Evolutionary conservation across 2,797 vertebrate genomes (phyloP), one percentile per base, ranked within the genome.

Genomic region (Typhlichthys eigenmanni): DNA sequence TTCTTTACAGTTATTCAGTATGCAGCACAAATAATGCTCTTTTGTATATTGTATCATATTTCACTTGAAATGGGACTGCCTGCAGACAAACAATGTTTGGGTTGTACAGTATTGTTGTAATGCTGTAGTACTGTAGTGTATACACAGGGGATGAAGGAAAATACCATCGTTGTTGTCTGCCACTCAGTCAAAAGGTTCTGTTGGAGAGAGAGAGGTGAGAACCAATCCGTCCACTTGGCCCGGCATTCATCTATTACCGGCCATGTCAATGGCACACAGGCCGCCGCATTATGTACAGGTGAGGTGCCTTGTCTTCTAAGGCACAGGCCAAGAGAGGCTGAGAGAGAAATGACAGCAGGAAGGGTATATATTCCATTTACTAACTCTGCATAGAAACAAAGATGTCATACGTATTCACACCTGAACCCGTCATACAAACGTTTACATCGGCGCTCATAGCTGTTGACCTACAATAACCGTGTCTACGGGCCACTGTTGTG

Each of bases 261-360:
- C 53, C 64, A 69, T 1, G 52, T 34, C 66, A 70, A 64, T 66
- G 66, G 69, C 49, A 17, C 5, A 50, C 53, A 46, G 19, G 24
- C 24, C 3, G 24, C 24, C 24, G 24, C 24, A 4, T 24, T 24
- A 46, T 51, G 19, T 47, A 0, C 2, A 38, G 49, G 34, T 54
- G 29, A 12, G 4, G 12, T 55, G 58, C 55, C 69, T 16, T 32
- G 29, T 29, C 19, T 13, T 4, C n/a, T 17, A 24, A 54, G 52
- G 29, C 2, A 19, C 9, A 13, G 52, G n/a, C 24, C 24, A 24
- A 4, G 24, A 24, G 24, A 4, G 14, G 8, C 14, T 51, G 17
- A 51, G 50, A 14, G 17, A n/a, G 55, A 55, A 46, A 19, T 13
- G 46, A 51, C 46, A n/a, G 11, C 9, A 55, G 0, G 11, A 6